These are phyloP conservation scores for Empis stercorea DNA, from an alignment of 2,888 invertebrate genomes.

Conservation along the genomic window DNA sequence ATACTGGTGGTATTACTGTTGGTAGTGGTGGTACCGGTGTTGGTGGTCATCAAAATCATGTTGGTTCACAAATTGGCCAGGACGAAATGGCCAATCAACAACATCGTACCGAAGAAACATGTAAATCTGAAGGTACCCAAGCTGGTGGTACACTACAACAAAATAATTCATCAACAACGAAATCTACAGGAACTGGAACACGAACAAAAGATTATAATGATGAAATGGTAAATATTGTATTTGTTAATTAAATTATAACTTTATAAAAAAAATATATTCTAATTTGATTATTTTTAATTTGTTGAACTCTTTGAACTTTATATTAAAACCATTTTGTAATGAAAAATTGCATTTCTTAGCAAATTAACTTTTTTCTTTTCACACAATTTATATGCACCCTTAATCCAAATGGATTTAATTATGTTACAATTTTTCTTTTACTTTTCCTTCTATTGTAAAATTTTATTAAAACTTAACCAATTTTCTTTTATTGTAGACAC, in stretches of 20 bases:
- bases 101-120: slow-evolving; percentile 44
- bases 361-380: background rate
- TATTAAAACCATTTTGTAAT: too few species aligned
- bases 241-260: background rate
- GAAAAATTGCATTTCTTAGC: too few species aligned
- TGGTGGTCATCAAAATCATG: slow-evolving; percentile 45
- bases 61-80: slow-evolving; percentile 44
- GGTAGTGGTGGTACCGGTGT: background rate
- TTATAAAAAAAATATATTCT: too few species aligned
- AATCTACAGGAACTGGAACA: slow-evolving; percentile 47
- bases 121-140: slow-evolving; percentile 70
- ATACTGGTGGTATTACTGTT: slow-evolving; percentile 43
- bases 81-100: slow-evolving; percentile 37
- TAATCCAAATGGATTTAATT: background rate
- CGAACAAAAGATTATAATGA: slow-evolving; percentile 53
- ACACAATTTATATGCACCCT: background rate
- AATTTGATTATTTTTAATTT: too few species aligned
- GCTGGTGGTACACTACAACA: slow-evolving; percentile 59
- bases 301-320: too few species aligned
- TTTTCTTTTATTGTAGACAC: slow-evolving; percentile 37
- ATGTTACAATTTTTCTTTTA: background rate
- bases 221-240: slow-evolving; percentile 42
- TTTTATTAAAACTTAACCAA: slow-evolving; percentile 2
- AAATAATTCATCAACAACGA: slow-evolving; percentile 44
- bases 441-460: background rate